Conservation (phyloP, 2,113 vertebrate species). For the Tamias sibiricus region DNA sequence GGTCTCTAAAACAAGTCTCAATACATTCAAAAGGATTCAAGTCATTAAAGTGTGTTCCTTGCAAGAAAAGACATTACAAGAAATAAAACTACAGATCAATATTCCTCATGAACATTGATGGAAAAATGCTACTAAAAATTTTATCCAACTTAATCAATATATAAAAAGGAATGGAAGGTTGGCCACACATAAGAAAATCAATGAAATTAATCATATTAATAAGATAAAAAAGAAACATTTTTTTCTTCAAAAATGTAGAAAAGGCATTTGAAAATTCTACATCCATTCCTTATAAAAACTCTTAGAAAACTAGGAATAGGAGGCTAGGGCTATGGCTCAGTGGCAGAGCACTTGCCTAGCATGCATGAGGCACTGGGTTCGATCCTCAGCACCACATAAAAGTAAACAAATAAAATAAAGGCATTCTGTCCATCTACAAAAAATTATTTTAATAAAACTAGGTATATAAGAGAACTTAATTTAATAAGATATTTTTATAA, state of each 20-base stretch:
- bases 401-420: too few species aligned
- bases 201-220: not conserved
- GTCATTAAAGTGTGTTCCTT: not conserved
- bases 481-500: not conserved
- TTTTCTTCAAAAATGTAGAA: not conserved
- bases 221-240: not conserved
- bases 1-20: too few species aligned
- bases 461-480: not conserved
- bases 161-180: conserved; percentile 20
- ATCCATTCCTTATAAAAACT: not conserved
- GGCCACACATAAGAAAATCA: not conserved
- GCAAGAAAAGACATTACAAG: not conserved
- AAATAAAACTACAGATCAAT: not conserved
- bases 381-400: too few species aligned
- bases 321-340: too few species aligned
- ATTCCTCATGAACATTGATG: too few species aligned
- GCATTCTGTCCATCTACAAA: too few species aligned
- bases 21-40: too few species aligned
- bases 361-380: too few species aligned
- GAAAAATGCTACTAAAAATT: not conserved
- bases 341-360: too few species aligned
- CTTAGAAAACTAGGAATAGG: conserved; percentile 6
- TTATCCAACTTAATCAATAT: not conserved
- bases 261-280: not conserved
- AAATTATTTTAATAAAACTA: too few species aligned